Conservation (phyloP, 2,113 vertebrate species). For the Phylloscopus trochiloides region DNA sequence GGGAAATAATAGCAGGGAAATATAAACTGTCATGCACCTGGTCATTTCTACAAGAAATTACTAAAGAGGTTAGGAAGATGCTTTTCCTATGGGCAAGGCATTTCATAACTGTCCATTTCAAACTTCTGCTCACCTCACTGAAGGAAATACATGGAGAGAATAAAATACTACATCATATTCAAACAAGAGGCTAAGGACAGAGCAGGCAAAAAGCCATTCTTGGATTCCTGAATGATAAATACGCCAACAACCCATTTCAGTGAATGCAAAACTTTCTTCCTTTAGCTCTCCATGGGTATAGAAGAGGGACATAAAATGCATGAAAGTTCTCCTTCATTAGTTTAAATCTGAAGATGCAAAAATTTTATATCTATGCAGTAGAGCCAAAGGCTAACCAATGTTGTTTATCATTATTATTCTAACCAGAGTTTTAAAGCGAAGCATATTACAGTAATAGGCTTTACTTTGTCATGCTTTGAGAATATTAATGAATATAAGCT, state of each 20-base stretch:
- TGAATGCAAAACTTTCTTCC: not conserved
- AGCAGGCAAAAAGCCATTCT: not conserved
- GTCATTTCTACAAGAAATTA: not conserved
- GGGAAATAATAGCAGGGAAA: slow-evolving; percentile 7
- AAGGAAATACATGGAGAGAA: not conserved
- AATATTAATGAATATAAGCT: slow-evolving; percentile 39
- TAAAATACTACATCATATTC: not conserved
- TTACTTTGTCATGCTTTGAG: slow-evolving; percentile 12
- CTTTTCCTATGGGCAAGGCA: not conserved
- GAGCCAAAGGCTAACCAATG: not conserved
- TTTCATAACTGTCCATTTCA: not conserved
- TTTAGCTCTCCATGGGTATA: not conserved
- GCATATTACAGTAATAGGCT: slow-evolving; percentile 28
- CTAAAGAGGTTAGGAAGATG: not conserved
- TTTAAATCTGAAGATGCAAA: not conserved
- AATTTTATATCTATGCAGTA: not conserved
- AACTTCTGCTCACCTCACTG: not conserved
- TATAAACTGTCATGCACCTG: not conserved
- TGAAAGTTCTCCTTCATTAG: not conserved
- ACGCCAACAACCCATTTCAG: not conserved
- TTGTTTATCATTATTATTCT: slow-evolving; percentile 36
- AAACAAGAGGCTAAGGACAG: not conserved
- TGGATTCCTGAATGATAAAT: not conserved
- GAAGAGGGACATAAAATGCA: not conserved
- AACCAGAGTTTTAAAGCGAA: slow-evolving; percentile 8